A percentile compares a stretch with the other conserved stretches of the same genome.
phyloP scores from a whole-genome alignment of 2,113 vertebrate species.

The Sialia sialis region DNA sequence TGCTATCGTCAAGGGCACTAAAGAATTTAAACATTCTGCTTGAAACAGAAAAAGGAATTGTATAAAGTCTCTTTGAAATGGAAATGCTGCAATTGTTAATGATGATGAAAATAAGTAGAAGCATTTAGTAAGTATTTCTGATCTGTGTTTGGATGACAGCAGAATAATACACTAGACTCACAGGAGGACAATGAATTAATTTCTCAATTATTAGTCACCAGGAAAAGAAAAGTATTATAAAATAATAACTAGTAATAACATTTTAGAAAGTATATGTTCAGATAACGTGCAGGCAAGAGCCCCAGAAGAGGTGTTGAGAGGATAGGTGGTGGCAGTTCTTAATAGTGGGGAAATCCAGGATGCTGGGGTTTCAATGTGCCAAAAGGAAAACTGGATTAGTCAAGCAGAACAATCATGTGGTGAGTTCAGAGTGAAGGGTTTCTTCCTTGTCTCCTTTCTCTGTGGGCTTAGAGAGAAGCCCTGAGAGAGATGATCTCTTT shows the following conservation, averaged over 20 bases:
- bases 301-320: neutral
- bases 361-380: neutral
- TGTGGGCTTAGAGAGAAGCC: neutral
- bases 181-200: constrained; percentile 35
- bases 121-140: constrained; percentile 33
- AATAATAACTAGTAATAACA: neutral
- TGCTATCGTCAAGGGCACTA: neutral
- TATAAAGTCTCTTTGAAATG: constrained; percentile 47
- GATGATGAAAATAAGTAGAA: constrained; percentile 32
- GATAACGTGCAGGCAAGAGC: neutral
- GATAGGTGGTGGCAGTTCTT: neutral
- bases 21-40: neutral
- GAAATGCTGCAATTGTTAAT: constrained; percentile 48
- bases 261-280: neutral
- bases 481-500: neutral
- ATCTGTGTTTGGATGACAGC: constrained; percentile 36
- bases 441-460: neutral
- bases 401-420: neutral
- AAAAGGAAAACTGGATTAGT: neutral
- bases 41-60: constrained; percentile 19
- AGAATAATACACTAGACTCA: constrained; percentile 34
- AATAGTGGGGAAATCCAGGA: neutral
- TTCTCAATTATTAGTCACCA: constrained; percentile 8
- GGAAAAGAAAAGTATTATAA: neutral
- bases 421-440: neutral